Conservation (phyloP, 2,888 invertebrate genomes). For the Philopedon plagiatum region DNA sequence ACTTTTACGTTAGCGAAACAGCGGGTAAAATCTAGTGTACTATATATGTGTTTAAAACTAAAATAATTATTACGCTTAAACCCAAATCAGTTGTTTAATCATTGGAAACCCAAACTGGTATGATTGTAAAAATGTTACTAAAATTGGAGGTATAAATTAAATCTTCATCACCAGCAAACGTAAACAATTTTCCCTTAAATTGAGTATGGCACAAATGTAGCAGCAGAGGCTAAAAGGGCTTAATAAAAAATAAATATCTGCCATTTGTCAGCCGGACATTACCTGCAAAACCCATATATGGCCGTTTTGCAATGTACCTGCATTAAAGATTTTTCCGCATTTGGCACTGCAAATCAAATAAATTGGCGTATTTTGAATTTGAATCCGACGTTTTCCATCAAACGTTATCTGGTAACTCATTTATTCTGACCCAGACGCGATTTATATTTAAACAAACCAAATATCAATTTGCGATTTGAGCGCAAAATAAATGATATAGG, state of each 20-base stretch:
- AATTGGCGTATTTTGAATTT: slow-evolving; percentile 50
- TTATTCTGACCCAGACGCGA: slow-evolving; percentile 43
- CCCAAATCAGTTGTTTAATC: too few species aligned
- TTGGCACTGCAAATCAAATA: slow-evolving; percentile 48
- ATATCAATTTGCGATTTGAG: slow-evolving; percentile 41
- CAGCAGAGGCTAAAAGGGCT: slow-evolving; percentile 21
- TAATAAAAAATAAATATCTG: slow-evolving; percentile 43
- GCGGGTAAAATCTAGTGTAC: too few species aligned
- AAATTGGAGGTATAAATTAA: too few species aligned
- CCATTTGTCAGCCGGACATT: slow-evolving; percentile 46
- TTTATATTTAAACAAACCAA: slow-evolving; percentile 52
- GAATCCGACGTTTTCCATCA: slow-evolving; percentile 51
- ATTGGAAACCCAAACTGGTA: too few species aligned
- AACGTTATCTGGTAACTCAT: slow-evolving; percentile 51
- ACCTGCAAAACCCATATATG: slow-evolving; percentile 30
- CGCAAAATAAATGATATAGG: slow-evolving; percentile 10
- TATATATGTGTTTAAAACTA: too few species aligned
- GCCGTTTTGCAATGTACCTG: slow-evolving; percentile 34
- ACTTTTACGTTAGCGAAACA: too few species aligned
- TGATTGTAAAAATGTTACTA: too few species aligned
- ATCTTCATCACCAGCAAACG: too few species aligned
- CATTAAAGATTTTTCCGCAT: slow-evolving; percentile 50
- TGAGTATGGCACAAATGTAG: slow-evolving; percentile 8
- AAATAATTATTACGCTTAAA: too few species aligned
- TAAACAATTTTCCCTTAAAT: too few species aligned